These are phyloP conservation scores for Pseudocheirus occidentalis DNA, from an alignment of 2,797 vertebrate genomes.

Conservation along the genomic window DNA sequence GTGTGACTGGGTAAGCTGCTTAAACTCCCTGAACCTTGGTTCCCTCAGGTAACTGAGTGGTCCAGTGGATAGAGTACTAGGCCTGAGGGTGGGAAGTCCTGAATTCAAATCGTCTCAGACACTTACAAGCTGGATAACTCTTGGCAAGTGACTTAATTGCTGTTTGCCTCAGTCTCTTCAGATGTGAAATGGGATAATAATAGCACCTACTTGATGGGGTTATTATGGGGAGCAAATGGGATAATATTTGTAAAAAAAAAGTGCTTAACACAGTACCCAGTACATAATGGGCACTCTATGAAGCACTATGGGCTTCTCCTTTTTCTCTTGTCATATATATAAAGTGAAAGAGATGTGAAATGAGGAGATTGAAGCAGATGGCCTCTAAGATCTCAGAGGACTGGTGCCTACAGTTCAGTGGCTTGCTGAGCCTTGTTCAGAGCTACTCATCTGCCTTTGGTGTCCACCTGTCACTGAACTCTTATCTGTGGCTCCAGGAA, in stretches of 20 bases:
- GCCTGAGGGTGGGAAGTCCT: background rate
- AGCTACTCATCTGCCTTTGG: background rate
- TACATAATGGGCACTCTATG: background rate
- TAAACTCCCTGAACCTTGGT: background rate
- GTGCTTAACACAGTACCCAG: background rate
- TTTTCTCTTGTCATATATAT: background rate
- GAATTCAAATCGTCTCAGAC: background rate
- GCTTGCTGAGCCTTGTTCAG: background rate
- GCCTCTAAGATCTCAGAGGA: background rate
- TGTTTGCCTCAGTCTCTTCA: background rate
- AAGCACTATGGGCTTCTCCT: background rate
- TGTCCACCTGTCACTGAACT: background rate
- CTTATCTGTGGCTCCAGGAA: background rate
- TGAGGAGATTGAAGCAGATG: background rate
- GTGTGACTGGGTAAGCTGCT: background rate
- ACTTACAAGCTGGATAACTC: background rate
- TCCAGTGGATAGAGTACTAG: background rate
- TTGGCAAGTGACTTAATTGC: background rate
- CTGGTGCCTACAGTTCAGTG: background rate
- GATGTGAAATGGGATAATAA: background rate
- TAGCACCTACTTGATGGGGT: background rate
- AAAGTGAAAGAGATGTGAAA: background rate
- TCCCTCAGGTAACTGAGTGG: background rate
- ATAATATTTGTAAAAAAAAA: background rate
- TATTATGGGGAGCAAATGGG: background rate